Evolutionary conservation across 1,140 invertebrate species (phyloP).

Genomic region (Macrostomum lignano): DNA sequence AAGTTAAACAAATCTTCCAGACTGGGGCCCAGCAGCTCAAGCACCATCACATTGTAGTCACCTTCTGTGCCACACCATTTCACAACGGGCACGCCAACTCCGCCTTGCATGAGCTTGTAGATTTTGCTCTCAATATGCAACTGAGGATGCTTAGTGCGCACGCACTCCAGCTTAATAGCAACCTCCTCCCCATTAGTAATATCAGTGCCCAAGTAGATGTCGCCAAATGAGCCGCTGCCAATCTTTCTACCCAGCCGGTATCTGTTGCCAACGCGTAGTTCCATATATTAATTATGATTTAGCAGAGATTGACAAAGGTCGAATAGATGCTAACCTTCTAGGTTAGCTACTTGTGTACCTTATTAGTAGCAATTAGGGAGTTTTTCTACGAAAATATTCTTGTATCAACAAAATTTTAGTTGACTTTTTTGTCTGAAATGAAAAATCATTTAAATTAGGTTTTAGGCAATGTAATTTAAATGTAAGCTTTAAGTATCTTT

Average conservation of each 20-base stretch:
- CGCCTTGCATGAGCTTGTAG: conserved; percentile 93
- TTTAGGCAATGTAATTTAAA: too few relatives aligned
- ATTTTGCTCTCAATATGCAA: conserved; percentile 95
- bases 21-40: conserved; percentile 86
- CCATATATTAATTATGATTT: too few relatives aligned
- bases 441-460: too few relatives aligned
- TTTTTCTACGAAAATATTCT: too few relatives aligned
- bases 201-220: conserved; percentile 88
- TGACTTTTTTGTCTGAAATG: too few relatives aligned
- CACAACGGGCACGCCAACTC: conserved; percentile 62
- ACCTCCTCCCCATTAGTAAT: conserved; percentile 89
- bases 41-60: conserved; percentile 96
- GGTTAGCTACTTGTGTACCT: too few relatives aligned
- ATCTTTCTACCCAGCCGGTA: conserved; percentile 87
- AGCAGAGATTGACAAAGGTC: too few relatives aligned
- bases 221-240: conserved; percentile 85
- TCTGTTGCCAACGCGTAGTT: conserved; percentile 87
- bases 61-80: conserved; percentile 95
- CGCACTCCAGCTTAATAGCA: conserved; percentile 95
- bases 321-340: too few relatives aligned
- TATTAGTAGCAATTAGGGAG: too few relatives aligned
- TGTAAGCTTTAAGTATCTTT: too few relatives aligned
- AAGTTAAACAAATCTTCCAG: conserved; percentile 96
- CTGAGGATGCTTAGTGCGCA: conserved; percentile 91
- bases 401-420: too few relatives aligned